These are phyloP conservation scores for Larimichthys crocea DNA, from an alignment of 2,113 vertebrate genomes.

Conservation along the genomic window DNA sequence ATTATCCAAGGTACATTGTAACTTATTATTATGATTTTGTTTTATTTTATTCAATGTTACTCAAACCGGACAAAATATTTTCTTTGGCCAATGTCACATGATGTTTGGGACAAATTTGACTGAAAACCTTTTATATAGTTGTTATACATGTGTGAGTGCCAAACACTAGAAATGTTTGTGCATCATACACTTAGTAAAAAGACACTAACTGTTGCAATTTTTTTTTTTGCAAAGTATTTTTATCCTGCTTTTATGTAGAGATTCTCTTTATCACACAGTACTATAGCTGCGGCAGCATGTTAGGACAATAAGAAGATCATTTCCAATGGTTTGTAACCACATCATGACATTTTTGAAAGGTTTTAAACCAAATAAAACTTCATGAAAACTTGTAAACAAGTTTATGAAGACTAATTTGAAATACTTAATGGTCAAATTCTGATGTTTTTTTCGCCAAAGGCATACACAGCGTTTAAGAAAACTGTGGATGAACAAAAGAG, in stretches of 20 bases:
- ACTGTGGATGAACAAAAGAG: not conserved
- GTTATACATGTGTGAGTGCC: no score
- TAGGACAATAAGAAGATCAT: not conserved
- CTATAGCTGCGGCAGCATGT: not conserved
- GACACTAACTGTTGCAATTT: not conserved
- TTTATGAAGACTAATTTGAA: not conserved
- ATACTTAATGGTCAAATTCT: not conserved
- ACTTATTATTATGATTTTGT: not conserved
- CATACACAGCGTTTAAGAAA: not conserved
- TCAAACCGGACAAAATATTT: not conserved
- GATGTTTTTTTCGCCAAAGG: not conserved
- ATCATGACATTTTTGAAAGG: not conserved
- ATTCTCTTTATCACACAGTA: not conserved
- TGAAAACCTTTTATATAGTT: not conserved
- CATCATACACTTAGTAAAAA: not conserved
- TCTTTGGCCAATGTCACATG: not conserved
- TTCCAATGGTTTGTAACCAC: not conserved
- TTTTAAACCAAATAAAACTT: not conserved
- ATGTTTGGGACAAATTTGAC: not conserved
- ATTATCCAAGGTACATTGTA: conserved; percentile 18
- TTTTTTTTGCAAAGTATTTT: not conserved
- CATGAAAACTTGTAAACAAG: not conserved
- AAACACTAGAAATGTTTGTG: not conserved
- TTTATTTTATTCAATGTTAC: no score
- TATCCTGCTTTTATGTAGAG: not conserved